Percentiles rank a stretch among this genome's conserved stretches.
phyloP scores from a whole-genome alignment of 2,797 vertebrate genomes.

The Channa striata region DNA sequence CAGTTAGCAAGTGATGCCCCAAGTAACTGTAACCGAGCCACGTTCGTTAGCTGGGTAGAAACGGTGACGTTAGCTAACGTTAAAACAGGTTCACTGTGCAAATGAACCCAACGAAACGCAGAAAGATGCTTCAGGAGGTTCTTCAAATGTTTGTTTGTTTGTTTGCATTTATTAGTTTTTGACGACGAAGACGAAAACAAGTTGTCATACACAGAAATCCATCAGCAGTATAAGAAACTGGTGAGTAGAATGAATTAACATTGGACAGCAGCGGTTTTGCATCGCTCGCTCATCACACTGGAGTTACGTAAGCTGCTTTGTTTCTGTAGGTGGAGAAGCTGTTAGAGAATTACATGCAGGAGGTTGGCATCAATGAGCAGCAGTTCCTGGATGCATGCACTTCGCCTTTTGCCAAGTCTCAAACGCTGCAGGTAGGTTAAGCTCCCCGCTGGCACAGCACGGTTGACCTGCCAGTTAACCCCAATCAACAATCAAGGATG shows the following conservation, averaged over 20 bases:
- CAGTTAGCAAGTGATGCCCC: neutral
- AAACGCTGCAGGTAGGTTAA: slow-evolving; percentile 89
- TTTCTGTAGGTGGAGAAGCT: slow-evolving; percentile 92
- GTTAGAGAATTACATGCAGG: slow-evolving; percentile 93
- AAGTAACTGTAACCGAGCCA: neutral
- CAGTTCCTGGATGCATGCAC: slow-evolving; percentile 95
- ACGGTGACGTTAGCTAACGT: neutral
- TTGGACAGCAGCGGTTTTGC: slow-evolving; percentile 13
- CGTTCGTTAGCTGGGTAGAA: neutral
- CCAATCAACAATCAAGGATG: slow-evolving; percentile 28
- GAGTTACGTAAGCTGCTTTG: slow-evolving; percentile 54
- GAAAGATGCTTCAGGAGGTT: no score
- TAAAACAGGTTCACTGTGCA: neutral
- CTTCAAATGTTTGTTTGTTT: neutral
- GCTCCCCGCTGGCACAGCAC: slow-evolving; percentile 25
- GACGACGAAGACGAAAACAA: slow-evolving; percentile 99
- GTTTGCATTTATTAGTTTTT: slow-evolving; percentile 86
- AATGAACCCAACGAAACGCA: neutral
- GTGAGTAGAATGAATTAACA: slow-evolving; percentile 85
- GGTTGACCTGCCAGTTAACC: slow-evolving; percentile 47
- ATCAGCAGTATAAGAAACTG: slow-evolving; percentile 95
- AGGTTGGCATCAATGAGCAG: slow-evolving; percentile 97
- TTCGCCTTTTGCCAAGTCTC: slow-evolving; percentile 92
- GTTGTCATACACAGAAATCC: slow-evolving; percentile 96
- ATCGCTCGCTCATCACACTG: slow-evolving; percentile 43